phyloP scores from a whole-genome alignment of 2,113 vertebrate species.

The Chaetodon auriga region DNA sequence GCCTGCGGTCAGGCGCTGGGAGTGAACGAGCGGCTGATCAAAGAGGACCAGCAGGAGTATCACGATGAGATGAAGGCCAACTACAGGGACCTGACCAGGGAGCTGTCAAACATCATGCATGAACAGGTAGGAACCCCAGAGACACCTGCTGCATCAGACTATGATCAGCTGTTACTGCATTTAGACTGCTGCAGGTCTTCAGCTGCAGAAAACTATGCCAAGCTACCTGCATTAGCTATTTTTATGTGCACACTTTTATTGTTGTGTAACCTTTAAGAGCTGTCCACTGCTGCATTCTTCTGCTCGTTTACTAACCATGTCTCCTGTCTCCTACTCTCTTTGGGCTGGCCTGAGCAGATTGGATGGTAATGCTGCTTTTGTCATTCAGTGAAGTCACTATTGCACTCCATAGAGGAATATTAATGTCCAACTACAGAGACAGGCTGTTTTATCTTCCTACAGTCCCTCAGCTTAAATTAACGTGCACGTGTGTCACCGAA shows the following conservation, averaged over 20 bases:
- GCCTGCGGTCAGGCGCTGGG: slow-evolving; percentile 93
- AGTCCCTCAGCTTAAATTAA: not conserved
- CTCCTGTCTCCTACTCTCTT: slow-evolving; percentile 59
- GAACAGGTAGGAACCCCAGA: slow-evolving; percentile 86
- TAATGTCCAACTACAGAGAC: not conserved
- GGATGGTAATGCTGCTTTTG: slow-evolving; percentile 90
- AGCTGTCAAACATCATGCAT: slow-evolving; percentile 96
- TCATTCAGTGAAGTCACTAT: not conserved
- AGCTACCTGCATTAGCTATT: not conserved
- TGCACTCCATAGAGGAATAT: not conserved
- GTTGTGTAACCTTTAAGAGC: not conserved
- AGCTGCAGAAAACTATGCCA: too few species aligned
- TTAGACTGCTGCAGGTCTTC: too few species aligned
- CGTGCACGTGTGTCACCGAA: not conserved
- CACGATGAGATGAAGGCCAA: slow-evolving; percentile 98
- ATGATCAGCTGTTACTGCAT: too few species aligned
- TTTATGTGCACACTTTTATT: not conserved
- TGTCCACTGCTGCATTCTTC: not conserved
- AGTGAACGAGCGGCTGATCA: slow-evolving; percentile 95
- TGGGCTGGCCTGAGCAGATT: slow-evolving; percentile 89
- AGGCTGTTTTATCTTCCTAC: too few species aligned
- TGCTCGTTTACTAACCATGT: slow-evolving; percentile 62
- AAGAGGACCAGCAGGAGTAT: slow-evolving; percentile 97
- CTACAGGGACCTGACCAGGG: slow-evolving; percentile 94
- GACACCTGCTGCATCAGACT: not conserved